Base-by-base conservation (phyloP, 2,113 vertebrate species). In the Orycteropus afer region DNA sequence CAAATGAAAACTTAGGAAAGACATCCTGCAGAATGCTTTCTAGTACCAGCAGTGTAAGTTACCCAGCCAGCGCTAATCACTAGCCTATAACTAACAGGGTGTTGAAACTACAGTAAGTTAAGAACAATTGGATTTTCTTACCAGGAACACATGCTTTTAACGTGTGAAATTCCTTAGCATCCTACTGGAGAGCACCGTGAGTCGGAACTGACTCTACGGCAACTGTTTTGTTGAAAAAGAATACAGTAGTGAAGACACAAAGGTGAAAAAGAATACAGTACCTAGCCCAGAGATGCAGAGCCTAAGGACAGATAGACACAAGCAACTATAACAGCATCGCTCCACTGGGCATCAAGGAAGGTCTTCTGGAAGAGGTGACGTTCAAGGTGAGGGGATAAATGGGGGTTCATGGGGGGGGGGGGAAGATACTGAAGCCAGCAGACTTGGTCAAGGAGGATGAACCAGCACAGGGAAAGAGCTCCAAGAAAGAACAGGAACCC, bases 111-210 rank as follows among this genome's bases (percentile, higher is more conserved):
- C 27, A 10, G 20, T 53, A 53, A 53, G 51, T 53, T 53, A 53
- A 15, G 51, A 53, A 11, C 51, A 53, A 53, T 11, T 15, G 86
- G n/a, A 69, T 86, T 71, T 80, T 81, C 40, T 84, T 61, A 76
- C n/a, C 42, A 83, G 32, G 71, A 95, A 93, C 34, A 84, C 42
- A 86, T 40, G 57, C 45, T 91, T 96, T 91, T 82, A 86, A 89
- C 57, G 71, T 88, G 53, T 86, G 59, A 84, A 88, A 81, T 65
- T 94, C 57, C 61, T 53, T 90, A 22, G 67, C 13, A 93, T 47
- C n/a, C 25, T 32, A 63, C 27, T 40, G n/a, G 87, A 93, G 3
- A 57, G 20, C 55, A 57, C 51, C 51, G 17, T 7, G 55, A 57
- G 55, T 23, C 22, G 20, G 55, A 23, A 57, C 5, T n/a, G n/a